Evolutionary conservation across 2,797 vertebrate genomes (phyloP).

Genomic region (Xenentodon cancila): DNA sequence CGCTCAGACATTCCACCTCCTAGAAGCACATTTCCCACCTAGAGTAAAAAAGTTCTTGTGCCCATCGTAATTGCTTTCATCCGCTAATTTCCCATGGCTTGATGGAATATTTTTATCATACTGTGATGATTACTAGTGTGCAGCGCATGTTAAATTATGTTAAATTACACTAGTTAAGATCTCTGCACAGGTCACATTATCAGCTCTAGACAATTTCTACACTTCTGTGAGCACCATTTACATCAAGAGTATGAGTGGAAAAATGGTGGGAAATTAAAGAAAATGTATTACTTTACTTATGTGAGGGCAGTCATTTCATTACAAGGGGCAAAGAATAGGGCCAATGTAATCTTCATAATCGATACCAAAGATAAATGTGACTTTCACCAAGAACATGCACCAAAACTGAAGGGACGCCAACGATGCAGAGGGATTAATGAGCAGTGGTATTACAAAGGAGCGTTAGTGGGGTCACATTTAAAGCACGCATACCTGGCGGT

Average conservation of each 20-base stretch:
- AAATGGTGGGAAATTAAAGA: slow-evolving; percentile 27
- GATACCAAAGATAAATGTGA: slow-evolving; percentile 60
- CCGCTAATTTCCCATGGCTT: slow-evolving; percentile 15
- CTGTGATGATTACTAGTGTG: slow-evolving; percentile 34
- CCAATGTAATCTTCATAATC: slow-evolving; percentile 54
- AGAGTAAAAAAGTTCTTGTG: no score
- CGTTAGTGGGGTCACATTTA: slow-evolving; percentile 12
- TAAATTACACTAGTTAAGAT: slow-evolving; percentile 42
- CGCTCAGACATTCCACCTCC: no score
- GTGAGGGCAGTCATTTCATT: slow-evolving; percentile 63
- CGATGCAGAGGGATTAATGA: slow-evolving; percentile 61
- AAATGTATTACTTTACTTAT: slow-evolving; percentile 60
- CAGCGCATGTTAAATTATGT: slow-evolving; percentile 26
- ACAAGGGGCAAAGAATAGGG: slow-evolving; percentile 54
- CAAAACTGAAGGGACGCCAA: slow-evolving; percentile 36
- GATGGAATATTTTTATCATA: slow-evolving; percentile 34
- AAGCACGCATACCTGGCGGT: slow-evolving; percentile 20
- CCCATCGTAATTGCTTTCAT: slow-evolving; percentile 15
- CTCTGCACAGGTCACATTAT: slow-evolving; percentile 25
- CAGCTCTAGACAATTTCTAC: slow-evolving; percentile 15
- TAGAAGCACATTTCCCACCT: no score
- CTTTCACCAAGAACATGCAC: slow-evolving; percentile 53
- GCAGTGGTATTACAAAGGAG: slow-evolving; percentile 30
- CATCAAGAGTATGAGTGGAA: slow-evolving; percentile 1
- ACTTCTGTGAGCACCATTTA: slow-evolving; percentile 22